A percentile compares a stretch with the other conserved stretches of the same genome.
Evolutionary conservation across 2,888 invertebrate genomes (phyloP).

Genomic region (Zygaena filipendulae): DNA sequence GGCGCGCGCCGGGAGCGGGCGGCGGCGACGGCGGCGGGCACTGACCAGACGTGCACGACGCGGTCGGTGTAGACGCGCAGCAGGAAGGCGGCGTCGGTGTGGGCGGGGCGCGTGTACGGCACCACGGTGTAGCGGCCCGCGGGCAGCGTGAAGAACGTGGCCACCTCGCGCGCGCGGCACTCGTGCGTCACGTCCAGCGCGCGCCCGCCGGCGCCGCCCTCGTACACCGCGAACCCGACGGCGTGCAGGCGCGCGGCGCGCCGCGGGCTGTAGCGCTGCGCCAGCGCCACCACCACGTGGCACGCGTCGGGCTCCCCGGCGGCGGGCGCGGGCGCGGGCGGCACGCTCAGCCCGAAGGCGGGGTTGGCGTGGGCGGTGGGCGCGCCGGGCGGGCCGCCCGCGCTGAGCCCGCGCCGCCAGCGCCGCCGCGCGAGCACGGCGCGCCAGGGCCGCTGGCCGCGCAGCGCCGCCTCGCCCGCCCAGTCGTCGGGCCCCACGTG

Average conservation of each 20-base stretch:
- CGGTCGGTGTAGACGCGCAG: slow-evolving; percentile 78
- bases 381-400: slow-evolving; percentile 68
- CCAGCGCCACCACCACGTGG: slow-evolving; percentile 74
- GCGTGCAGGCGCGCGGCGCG: slow-evolving; percentile 62
- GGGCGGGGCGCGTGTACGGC: slow-evolving; percentile 75
- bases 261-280: slow-evolving; percentile 70
- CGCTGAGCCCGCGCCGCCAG: slow-evolving; percentile 77
- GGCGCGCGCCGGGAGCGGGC: neutral
- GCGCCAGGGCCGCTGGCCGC: slow-evolving; percentile 74
- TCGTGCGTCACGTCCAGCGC: slow-evolving; percentile 75
- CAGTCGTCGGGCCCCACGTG: slow-evolving; percentile 83
- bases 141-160: slow-evolving; percentile 78
- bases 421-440: slow-evolving; percentile 75
- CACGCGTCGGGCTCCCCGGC: slow-evolving; percentile 65
- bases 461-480: slow-evolving; percentile 75
- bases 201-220: slow-evolving; percentile 72
- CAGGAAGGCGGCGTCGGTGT: slow-evolving; percentile 77
- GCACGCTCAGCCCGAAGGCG: slow-evolving; percentile 76
- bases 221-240: slow-evolving; percentile 78
- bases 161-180: slow-evolving; percentile 73
- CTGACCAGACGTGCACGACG: slow-evolving; percentile 77
- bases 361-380: slow-evolving; percentile 78
- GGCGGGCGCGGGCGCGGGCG: slow-evolving; percentile 67
- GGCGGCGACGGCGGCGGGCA: neutral
- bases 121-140: slow-evolving; percentile 80